These are phyloP conservation scores for Corythornis cristatus DNA, from an alignment of 2,113 vertebrate genomes.

Conservation along the genomic window DNA sequence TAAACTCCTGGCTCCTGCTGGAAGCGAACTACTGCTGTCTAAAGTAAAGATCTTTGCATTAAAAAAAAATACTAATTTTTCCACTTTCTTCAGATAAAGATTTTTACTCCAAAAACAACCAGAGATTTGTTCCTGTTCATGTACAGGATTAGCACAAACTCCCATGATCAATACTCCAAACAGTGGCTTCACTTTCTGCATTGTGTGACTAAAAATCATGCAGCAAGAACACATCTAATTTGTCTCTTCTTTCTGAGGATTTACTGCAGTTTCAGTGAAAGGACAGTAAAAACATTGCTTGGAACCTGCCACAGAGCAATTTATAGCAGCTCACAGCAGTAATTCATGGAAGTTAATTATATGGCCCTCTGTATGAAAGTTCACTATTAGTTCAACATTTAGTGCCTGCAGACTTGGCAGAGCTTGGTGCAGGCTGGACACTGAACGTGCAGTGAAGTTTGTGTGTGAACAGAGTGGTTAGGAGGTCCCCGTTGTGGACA, in stretches of 20 bases:
- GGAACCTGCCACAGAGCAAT: background rate
- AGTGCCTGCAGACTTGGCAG: background rate
- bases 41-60: background rate
- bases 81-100: background rate
- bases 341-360: slow-evolving; percentile 28
- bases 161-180: background rate
- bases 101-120: background rate
- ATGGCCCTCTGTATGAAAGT: slow-evolving; percentile 12
- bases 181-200: background rate
- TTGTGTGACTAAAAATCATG: background rate
- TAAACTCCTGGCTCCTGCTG: background rate
- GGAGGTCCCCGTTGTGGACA: background rate
- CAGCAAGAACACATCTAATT: background rate
- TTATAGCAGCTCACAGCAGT: slow-evolving; percentile 17
- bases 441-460: background rate
- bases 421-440: slow-evolving; percentile 14
- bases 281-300: background rate
- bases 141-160: background rate
- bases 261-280: background rate
- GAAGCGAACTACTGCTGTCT: background rate
- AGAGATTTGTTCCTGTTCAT: background rate
- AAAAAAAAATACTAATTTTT: background rate
- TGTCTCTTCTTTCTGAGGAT: background rate
- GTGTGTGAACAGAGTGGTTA: background rate
- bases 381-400: slow-evolving; percentile 46